phyloP scores from a whole-genome alignment of 2,797 vertebrate genomes.

The Anguilla anguilla region DNA sequence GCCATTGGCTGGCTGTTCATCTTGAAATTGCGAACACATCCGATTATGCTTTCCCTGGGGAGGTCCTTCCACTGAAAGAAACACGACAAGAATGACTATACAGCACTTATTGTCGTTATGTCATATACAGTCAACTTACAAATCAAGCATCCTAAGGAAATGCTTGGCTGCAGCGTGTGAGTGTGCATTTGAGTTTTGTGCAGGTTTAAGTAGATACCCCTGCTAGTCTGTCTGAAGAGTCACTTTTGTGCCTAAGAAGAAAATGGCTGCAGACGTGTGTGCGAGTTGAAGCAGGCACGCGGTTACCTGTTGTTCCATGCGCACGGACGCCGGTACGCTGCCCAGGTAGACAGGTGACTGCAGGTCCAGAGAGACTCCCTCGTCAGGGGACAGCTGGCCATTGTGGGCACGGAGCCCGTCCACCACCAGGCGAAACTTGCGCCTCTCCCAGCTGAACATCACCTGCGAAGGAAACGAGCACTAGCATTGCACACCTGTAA shows the following conservation, averaged over 20 bases:
- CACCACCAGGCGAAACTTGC: conserved; percentile 75
- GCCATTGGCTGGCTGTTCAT: conserved; percentile 75
- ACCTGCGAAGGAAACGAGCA: conserved; percentile 62
- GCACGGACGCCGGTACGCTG: conserved; percentile 65
- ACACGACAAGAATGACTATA: conserved; percentile 10
- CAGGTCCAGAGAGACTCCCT: conserved; percentile 67
- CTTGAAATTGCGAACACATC: conserved; percentile 86
- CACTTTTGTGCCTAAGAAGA: not conserved
- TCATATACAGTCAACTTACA: not conserved
- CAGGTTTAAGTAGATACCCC: not conserved
- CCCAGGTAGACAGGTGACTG: conserved; percentile 77
- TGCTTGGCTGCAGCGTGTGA: not conserved
- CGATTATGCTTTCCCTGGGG: conserved; percentile 81
- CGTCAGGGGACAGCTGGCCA: conserved; percentile 66
- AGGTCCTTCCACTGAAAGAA: conserved; percentile 74
- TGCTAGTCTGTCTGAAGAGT: not conserved
- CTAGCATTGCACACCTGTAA: not conserved
- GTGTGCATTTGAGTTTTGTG: not conserved
- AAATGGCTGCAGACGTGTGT: not conserved
- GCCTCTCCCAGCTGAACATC: conserved; percentile 78
- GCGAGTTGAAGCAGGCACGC: not conserved
- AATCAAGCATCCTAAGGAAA: not conserved
- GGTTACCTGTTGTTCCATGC: conserved; percentile 69
- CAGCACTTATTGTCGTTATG: not conserved
- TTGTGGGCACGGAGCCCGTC: conserved; percentile 84